These are phyloP conservation scores for Sylvicapra grimmia DNA, from an alignment of 2,113 vertebrate genomes.

Conservation along the genomic window DNA sequence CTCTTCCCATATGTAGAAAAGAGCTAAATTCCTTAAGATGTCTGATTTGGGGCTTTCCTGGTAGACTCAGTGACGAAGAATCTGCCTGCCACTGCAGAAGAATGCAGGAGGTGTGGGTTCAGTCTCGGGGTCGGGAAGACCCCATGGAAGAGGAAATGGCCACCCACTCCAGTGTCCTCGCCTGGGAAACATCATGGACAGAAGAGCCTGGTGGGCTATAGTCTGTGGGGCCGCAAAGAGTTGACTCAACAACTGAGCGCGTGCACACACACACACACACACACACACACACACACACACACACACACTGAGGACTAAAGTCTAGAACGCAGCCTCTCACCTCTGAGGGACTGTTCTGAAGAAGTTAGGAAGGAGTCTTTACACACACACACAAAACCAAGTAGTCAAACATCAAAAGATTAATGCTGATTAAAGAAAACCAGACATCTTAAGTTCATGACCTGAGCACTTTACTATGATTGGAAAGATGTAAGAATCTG, in stretches of 20 bases:
- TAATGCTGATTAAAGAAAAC: neutral
- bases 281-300: neutral
- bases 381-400: neutral
- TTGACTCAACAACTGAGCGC: neutral
- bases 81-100: neutral
- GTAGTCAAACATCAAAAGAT: neutral
- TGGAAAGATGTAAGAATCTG: neutral
- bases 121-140: neutral
- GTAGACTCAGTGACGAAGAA: neutral
- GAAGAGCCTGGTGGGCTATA: neutral
- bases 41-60: neutral
- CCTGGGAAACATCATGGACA: neutral
- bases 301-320: neutral
- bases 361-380: neutral
- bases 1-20: neutral
- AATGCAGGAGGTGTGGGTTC: neutral
- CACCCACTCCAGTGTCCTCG: neutral
- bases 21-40: neutral
- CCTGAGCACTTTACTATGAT: neutral
- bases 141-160: neutral
- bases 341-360: neutral
- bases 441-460: neutral
- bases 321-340: neutral
- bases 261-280: rapidly evolving
- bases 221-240: neutral